These are phyloP conservation scores for Caenorhabditis zanzibari DNA, from an alignment of 2,888 invertebrate genomes.

Conservation along the genomic window DNA sequence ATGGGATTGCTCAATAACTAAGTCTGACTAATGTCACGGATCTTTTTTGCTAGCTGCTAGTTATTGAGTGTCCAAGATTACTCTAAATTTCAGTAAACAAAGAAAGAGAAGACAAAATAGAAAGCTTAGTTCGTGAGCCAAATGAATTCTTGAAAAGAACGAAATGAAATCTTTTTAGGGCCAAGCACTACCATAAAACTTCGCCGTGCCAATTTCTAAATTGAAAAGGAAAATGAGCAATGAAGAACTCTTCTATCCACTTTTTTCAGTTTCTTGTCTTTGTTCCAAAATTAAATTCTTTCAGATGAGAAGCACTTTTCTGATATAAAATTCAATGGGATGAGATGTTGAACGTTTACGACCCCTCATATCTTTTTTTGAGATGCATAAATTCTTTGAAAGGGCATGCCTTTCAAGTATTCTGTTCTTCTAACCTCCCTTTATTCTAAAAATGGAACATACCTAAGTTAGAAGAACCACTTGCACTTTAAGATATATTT, in stretches of 20 bases:
- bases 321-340: constrained; percentile 4
- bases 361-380: constrained; percentile 1
- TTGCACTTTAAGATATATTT: constrained; percentile 56
- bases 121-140: not conserved
- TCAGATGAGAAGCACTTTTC: not conserved
- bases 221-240: too few species aligned
- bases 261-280: not conserved
- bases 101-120: not conserved
- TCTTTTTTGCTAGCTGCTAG: too few species aligned
- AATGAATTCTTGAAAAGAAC: not conserved
- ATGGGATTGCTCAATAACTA: not conserved
- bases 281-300: not conserved
- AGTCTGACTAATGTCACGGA: too few species aligned
- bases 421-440: not conserved
- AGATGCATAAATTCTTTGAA: not conserved
- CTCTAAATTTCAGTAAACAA: not conserved
- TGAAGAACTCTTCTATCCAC: not conserved
- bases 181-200: constrained; percentile 17
- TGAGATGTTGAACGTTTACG: constrained; percentile 19
- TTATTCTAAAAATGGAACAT: not conserved
- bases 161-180: not conserved
- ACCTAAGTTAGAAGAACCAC: constrained; percentile 17
- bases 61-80: too few species aligned
- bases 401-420: not conserved
- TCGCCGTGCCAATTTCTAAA: not conserved